Percentiles rank a stretch among this genome's conserved stretches.
These are phyloP conservation scores for Tillus elongatus DNA, from an alignment of 2,888 invertebrate genomes.

Conservation along the genomic window DNA sequence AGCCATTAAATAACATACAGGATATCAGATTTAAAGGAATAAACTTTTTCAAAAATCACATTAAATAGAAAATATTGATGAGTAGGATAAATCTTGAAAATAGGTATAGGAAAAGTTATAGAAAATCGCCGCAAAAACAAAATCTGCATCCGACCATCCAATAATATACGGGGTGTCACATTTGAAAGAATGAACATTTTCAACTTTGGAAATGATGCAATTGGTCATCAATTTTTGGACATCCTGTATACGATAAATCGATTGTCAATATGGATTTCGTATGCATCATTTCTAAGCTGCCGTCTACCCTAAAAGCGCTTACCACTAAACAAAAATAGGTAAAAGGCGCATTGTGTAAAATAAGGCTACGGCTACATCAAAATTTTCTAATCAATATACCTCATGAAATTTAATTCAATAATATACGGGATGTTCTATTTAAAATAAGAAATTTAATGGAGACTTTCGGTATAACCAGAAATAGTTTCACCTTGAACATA, in stretches of 20 bases:
- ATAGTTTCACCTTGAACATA: neutral
- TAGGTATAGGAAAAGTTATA: neutral
- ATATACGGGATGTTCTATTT: neutral
- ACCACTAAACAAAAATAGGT: conserved; percentile 1
- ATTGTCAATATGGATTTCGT: conserved; percentile 3
- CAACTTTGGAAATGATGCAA: conserved; percentile 3
- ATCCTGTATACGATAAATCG: conserved; percentile 3
- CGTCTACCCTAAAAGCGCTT: conserved; percentile 4
- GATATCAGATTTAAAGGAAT: too few relatives aligned
- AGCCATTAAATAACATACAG: too few relatives aligned
- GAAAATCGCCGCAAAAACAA: neutral
- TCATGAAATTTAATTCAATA: neutral
- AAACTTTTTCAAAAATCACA: too few relatives aligned
- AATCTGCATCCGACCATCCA: too few relatives aligned
- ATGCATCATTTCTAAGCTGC: neutral
- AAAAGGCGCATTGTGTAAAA: conserved; percentile 1
- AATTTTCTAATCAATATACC: neutral
- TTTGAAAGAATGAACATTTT: neutral
- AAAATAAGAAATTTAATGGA: neutral
- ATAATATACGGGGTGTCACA: too few relatives aligned
- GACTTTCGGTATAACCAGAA: conserved; percentile 1
- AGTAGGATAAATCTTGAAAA: neutral
- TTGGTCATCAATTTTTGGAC: conserved; percentile 1
- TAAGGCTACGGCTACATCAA: neutral
- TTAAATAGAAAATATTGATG: neutral